These are phyloP conservation scores for Aphaenogaster floridana DNA, from an alignment of 1,140 invertebrate genomes.

Conservation along the genomic window DNA sequence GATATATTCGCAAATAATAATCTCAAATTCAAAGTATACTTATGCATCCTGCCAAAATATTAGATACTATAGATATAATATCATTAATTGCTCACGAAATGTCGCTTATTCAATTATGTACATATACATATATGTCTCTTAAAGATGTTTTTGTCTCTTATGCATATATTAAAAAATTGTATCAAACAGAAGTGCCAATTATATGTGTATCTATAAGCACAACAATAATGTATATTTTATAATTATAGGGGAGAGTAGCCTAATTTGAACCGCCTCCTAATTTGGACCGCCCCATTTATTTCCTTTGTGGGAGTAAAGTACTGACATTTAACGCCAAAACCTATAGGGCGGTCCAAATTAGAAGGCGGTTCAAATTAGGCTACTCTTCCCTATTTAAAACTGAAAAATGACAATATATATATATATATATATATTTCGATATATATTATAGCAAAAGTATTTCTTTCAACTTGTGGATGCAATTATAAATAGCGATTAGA, in stretches of 20 bases:
- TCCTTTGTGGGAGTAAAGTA: too few species aligned
- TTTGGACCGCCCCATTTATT: too few species aligned
- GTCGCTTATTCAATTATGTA: conserved; percentile 33
- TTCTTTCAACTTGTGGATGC: background rate
- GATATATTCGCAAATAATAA: conserved; percentile 22
- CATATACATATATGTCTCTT: background rate
- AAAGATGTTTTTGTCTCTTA: background rate
- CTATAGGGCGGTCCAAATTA: too few species aligned
- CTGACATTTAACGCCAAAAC: too few species aligned
- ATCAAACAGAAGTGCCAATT: conserved; percentile 5
- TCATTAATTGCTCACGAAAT: background rate
- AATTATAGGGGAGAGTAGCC: background rate
- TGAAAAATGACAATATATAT: background rate
- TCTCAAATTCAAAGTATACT: conserved; percentile 7
- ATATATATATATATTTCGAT: background rate
- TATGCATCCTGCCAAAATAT: background rate
- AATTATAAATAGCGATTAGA: conserved; percentile 20
- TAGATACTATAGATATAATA: conserved; percentile 17
- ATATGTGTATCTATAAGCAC: background rate
- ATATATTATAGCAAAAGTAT: background rate
- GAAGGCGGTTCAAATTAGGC: too few species aligned
- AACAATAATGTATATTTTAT: background rate
- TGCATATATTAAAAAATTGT: background rate
- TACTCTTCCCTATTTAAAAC: background rate
- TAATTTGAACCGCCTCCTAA: too few species aligned